Base-by-base conservation (phyloP, 1,140 invertebrate genomes). In the Hypsibius dujardini region DNA sequence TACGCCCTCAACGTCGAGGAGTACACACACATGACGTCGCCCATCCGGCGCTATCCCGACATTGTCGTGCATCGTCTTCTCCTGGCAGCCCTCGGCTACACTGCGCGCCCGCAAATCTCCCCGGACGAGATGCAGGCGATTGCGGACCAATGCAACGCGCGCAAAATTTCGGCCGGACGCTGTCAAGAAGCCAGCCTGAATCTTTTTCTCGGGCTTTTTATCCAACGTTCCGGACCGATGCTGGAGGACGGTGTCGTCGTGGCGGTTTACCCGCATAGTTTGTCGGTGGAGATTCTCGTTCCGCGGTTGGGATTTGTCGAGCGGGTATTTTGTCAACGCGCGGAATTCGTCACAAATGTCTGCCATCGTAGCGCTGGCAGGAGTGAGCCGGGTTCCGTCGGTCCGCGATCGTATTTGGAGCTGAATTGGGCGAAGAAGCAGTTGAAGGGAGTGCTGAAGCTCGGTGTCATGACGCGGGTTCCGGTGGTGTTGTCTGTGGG, bases 1-100 rank as follows among this genome's bases (percentile, higher is more conserved):
- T 96, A 90, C 79, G 91, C 90, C 15, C 79, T 95, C 1, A 90
- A 87, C 78, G 86, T 90, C 62, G 86, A 88, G 1, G 81, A 91
- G 46, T 97, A 96, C 77, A 96, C 93, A 1, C 92, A 96, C 82
- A 96, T 97, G 77, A 96, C 92, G 1, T 95, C 92, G 50, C 93
- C 93, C 0, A 97, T 97, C 74, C 81, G 93, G 76, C 84, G 93
- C 70, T 97, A 95, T 82, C 84, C 91, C 0, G 93, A 96, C 80
- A 84, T 95, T 46, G 84, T 96, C 77, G 92, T 95, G 3, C 93
- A 97, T 79, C 84, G 90, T 78, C 84, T 83, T 72, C 80, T 82
- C 42, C 81, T 79, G 45, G 81, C 82, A 62, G 71, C 81, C 2
- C 73, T 84, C 45, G 78, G 78, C 70, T 85, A 84, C 75, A 75